These are phyloP conservation scores for Tachyglossus aculeatus DNA, from an alignment of 2,797 vertebrate genomes.

Conservation along the genomic window DNA sequence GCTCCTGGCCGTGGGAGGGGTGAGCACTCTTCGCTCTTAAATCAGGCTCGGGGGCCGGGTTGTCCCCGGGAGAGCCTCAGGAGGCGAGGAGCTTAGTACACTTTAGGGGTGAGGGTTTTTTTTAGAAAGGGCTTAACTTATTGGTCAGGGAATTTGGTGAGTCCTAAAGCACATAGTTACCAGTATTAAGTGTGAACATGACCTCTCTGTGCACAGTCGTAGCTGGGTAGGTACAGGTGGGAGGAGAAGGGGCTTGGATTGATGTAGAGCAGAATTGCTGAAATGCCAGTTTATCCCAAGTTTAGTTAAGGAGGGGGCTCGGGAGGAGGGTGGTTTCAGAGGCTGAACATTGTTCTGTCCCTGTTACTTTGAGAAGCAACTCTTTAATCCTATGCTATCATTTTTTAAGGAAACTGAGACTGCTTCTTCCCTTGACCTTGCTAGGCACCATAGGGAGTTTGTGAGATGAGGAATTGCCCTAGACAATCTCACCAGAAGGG, in stretches of 20 bases:
- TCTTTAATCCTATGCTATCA: background rate
- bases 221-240: background rate
- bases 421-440: background rate
- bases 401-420: background rate
- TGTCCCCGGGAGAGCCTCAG: conserved; percentile 20
- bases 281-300: background rate
- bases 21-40: conserved; percentile 7
- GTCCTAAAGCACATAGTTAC: conserved; percentile 21
- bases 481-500: conserved; percentile 4
- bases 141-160: background rate
- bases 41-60: conserved; percentile 18
- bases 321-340: conserved; percentile 14
- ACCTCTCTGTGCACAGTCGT: conserved; percentile 5
- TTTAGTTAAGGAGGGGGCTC: background rate
- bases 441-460: background rate
- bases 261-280: background rate
- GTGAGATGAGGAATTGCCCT: background rate
- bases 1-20: conserved; percentile 8
- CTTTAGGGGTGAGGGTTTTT: background rate
- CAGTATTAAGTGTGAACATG: conserved; percentile 10
- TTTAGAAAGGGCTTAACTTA: conserved; percentile 59
- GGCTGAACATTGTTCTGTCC: background rate
- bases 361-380: conserved; percentile 7
- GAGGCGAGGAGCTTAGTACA: background rate
- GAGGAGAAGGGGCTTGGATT: background rate